These are phyloP conservation scores for Proctacanthus coquilletti DNA, from an alignment of 1,140 invertebrate genomes.

Conservation along the genomic window DNA sequence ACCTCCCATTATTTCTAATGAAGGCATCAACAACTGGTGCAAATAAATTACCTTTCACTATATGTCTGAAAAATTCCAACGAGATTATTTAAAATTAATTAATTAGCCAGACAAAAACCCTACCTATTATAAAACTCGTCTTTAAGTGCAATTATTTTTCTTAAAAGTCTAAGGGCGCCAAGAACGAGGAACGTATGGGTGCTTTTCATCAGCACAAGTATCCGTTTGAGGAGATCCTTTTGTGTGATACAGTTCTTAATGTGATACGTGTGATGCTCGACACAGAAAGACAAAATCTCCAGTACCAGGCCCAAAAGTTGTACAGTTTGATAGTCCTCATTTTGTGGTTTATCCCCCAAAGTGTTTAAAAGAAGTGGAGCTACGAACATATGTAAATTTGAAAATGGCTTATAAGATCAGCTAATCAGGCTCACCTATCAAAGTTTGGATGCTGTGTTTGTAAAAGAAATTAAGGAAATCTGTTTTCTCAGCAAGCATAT, in stretches of 20 bases:
- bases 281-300: slow-evolving; percentile 95
- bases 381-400: slow-evolving; percentile 27
- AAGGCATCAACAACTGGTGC: slow-evolving; percentile 94
- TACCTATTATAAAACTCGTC: slow-evolving; percentile 93
- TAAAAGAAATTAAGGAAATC: slow-evolving; percentile 99
- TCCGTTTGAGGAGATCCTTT: slow-evolving; percentile 87
- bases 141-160: slow-evolving; percentile 93
- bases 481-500: slow-evolving; percentile 95
- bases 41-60: slow-evolving; percentile 90
- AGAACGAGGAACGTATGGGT: slow-evolving; percentile 95
- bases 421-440: slow-evolving; percentile 48
- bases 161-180: slow-evolving; percentile 88
- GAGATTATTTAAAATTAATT: background rate
- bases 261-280: slow-evolving; percentile 99
- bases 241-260: slow-evolving; percentile 96
- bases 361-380: slow-evolving; percentile 84
- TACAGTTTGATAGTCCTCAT: slow-evolving; percentile 92
- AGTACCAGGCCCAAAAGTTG: slow-evolving; percentile 88
- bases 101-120: background rate
- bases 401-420: background rate
- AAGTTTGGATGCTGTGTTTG: slow-evolving; percentile 90
- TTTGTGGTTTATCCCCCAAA: slow-evolving; percentile 65
- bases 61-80: slow-evolving; percentile 45
- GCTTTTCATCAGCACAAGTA: slow-evolving; percentile 93
- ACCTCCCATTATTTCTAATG: slow-evolving; percentile 88